phyloP scores from a whole-genome alignment of 1,140 invertebrate species.

The Charaxes varanes region DNA sequence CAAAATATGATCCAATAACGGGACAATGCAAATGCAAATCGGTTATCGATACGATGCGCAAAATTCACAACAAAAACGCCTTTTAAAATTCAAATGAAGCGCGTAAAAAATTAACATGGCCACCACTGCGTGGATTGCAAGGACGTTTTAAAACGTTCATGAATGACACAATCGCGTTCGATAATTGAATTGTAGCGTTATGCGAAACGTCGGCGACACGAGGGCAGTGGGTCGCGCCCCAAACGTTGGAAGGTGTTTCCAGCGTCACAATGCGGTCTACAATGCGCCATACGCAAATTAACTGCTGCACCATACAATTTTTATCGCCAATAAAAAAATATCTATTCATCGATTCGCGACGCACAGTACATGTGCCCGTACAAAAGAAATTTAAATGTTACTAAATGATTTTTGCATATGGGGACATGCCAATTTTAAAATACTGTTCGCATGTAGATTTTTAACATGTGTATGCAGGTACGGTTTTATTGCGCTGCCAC shows the following conservation, averaged over 20 bases:
- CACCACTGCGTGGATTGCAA: slow-evolving; percentile 44
- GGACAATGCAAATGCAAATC: slow-evolving; percentile 45
- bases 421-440: slow-evolving; percentile 25
- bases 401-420: slow-evolving; percentile 73
- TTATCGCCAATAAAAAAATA: slow-evolving; percentile 65
- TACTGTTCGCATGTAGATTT: slow-evolving; percentile 40
- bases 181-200: slow-evolving; percentile 64
- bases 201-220: slow-evolving; percentile 43
- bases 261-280: slow-evolving; percentile 50
- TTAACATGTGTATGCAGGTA: slow-evolving; percentile 61
- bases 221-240: slow-evolving; percentile 64
- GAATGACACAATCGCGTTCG: slow-evolving; percentile 51
- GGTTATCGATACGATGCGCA: slow-evolving; percentile 39
- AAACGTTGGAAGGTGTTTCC: slow-evolving; percentile 34
- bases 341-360: slow-evolving; percentile 56
- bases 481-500: slow-evolving; percentile 38
- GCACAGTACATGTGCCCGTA: slow-evolving; percentile 49
- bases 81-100: slow-evolving; percentile 53
- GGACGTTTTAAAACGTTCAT: slow-evolving; percentile 48
- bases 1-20: slow-evolving; percentile 58
- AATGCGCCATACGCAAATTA: slow-evolving; percentile 65
- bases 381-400: slow-evolving; percentile 60
- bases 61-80: slow-evolving; percentile 8
- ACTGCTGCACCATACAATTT: slow-evolving; percentile 56
- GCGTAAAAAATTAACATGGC: slow-evolving; percentile 42